Conservation (phyloP, 2,888 invertebrate genomes). For the Malthinus flaveolus region DNA sequence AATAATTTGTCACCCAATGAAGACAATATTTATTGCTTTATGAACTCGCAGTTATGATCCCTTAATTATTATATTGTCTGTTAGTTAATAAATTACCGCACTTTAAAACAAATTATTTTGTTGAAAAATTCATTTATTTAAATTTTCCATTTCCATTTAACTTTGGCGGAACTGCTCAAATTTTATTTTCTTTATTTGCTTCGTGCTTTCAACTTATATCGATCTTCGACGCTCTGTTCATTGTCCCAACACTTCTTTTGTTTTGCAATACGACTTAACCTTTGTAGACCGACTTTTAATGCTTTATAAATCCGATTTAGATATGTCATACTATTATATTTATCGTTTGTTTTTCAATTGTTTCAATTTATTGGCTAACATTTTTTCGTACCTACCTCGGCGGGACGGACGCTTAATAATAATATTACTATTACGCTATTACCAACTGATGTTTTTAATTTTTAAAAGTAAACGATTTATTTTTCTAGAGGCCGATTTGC, state of each 20-base stretch:
- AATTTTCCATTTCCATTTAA: background rate
- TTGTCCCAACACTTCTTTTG: too few species aligned
- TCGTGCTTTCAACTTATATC: background rate
- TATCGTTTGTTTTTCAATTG: too few species aligned
- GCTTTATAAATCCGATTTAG: too few species aligned
- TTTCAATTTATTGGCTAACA: too few species aligned
- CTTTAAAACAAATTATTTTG: background rate
- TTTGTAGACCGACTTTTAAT: too few species aligned
- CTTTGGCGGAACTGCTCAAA: background rate
- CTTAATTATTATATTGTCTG: conserved; percentile 37
- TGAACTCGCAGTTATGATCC: conserved; percentile 35
- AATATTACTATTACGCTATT: too few species aligned
- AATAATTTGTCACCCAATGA: conserved; percentile 33
- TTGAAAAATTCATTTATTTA: background rate
- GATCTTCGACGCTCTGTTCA: too few species aligned
- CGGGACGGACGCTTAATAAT: too few species aligned
- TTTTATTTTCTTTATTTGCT: background rate
- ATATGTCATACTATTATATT: too few species aligned
- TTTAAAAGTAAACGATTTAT: conserved; percentile 23
- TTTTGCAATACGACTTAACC: too few species aligned
- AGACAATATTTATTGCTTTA: conserved; percentile 36
- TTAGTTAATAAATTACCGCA: conserved; percentile 34
- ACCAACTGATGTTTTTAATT: too few species aligned
- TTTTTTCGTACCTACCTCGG: too few species aligned
- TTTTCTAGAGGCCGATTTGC: conserved; percentile 40